These are phyloP conservation scores for Labeo rohita DNA, from an alignment of 2,113 vertebrate genomes.

Conservation along the genomic window DNA sequence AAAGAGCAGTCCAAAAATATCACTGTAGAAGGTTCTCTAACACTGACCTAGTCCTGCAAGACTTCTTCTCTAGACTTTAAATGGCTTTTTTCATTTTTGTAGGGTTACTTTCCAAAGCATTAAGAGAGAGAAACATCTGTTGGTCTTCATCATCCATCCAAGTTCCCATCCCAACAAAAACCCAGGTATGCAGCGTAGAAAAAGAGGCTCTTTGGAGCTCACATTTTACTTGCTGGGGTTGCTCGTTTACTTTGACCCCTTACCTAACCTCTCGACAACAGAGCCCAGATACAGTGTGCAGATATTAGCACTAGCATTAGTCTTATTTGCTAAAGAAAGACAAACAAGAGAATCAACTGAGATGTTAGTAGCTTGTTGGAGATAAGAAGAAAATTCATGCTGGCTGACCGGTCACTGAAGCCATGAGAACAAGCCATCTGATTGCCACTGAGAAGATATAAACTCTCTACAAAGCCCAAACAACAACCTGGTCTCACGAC, in stretches of 20 bases:
- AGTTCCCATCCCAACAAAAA: background rate
- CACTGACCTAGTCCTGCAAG: background rate
- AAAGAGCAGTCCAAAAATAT: background rate
- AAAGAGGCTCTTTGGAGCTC: background rate
- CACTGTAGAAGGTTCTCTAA: background rate
- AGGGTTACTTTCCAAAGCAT: background rate
- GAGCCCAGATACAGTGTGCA: background rate
- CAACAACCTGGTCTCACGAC: no score
- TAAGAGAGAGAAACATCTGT: background rate
- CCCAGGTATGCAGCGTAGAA: background rate
- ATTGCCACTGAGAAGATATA: background rate
- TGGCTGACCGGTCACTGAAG: background rate
- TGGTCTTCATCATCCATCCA: slow-evolving; percentile 19
- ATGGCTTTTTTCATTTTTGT: background rate
- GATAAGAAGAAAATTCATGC: background rate
- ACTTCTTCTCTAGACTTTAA: background rate
- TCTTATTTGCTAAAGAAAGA: background rate
- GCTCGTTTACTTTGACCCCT: background rate
- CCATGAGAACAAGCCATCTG: background rate
- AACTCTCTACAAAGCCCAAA: background rate
- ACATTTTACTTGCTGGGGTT: background rate
- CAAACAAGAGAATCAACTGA: background rate
- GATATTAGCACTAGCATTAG: background rate
- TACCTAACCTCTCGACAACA: background rate
- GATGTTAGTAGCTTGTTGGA: background rate